Evolutionary conservation across 2,797 vertebrate species (phyloP).

Genomic region (Meriones psammophilus): DNA sequence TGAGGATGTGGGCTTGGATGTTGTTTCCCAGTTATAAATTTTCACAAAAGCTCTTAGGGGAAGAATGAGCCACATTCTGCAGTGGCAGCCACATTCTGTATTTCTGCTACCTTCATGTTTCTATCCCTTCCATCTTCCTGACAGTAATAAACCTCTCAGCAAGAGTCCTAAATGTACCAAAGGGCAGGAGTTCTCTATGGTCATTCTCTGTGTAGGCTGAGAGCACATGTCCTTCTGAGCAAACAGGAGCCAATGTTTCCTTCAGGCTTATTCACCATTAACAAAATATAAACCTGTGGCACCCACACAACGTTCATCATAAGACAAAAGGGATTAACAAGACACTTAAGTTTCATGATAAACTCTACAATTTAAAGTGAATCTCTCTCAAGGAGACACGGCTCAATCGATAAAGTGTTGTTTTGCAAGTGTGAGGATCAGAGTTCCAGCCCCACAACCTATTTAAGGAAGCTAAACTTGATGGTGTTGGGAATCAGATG

Average conservation of each 20-base stretch:
- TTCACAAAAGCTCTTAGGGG: background rate
- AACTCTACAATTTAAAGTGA: background rate
- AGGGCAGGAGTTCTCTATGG: fast-evolving
- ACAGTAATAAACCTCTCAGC: background rate
- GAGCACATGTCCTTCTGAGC: background rate
- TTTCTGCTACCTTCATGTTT: background rate
- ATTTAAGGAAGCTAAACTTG: background rate
- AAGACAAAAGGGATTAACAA: background rate
- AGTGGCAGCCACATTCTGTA: background rate
- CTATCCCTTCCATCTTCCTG: background rate
- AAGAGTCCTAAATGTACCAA: background rate
- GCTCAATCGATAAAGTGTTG: background rate
- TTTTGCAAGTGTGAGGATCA: background rate
- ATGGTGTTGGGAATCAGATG: background rate
- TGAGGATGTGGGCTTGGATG: background rate
- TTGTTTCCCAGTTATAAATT: background rate
- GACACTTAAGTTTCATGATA: background rate
- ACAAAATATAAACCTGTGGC: background rate
- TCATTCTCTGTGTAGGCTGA: background rate
- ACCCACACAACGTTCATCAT: background rate
- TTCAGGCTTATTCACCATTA: background rate
- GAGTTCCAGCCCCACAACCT: background rate
- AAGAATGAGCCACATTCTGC: background rate
- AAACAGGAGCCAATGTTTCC: slow-evolving; percentile 18
- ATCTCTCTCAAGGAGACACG: background rate